Conservation (phyloP, 2,888 invertebrate genomes). For the Orthosia gothica region DNA sequence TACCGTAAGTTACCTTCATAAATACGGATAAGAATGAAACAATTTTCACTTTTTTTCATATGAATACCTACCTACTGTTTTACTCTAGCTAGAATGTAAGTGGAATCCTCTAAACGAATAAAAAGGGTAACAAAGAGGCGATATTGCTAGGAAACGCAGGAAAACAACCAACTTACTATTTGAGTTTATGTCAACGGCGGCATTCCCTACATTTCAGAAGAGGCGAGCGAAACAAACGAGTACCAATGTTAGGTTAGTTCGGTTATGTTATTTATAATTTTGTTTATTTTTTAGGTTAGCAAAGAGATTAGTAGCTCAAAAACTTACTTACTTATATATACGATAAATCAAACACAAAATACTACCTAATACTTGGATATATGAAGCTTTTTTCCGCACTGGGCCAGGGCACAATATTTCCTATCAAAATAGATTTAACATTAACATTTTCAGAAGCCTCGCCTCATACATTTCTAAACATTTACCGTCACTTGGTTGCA, state of each 20-base stretch:
- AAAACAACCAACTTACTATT: slow-evolving; percentile 32
- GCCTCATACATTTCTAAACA: slow-evolving; percentile 29
- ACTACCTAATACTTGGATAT: not conserved
- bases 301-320: not conserved
- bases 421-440: slow-evolving; percentile 28
- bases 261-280: not conserved
- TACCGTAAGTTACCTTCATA: not conserved
- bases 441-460: slow-evolving; percentile 38
- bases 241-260: not conserved
- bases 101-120: not conserved
- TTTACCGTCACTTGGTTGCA: slow-evolving; percentile 31
- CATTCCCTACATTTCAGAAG: slow-evolving; percentile 22
- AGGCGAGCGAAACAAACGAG: not conserved
- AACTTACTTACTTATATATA: not conserved
- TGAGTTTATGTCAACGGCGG: slow-evolving; percentile 30
- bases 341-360: not conserved
- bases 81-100: slow-evolving; percentile 4
- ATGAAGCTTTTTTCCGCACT: not conserved
- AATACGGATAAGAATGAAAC: not conserved
- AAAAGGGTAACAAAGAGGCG: slow-evolving; percentile 25
- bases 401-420: not conserved
- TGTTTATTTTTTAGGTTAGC: not conserved
- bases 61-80: not conserved
- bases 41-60: not conserved
- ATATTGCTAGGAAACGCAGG: slow-evolving; percentile 19